Conservation (phyloP, 2,113 vertebrate species). For the Amblyopsis rosae region DNA sequence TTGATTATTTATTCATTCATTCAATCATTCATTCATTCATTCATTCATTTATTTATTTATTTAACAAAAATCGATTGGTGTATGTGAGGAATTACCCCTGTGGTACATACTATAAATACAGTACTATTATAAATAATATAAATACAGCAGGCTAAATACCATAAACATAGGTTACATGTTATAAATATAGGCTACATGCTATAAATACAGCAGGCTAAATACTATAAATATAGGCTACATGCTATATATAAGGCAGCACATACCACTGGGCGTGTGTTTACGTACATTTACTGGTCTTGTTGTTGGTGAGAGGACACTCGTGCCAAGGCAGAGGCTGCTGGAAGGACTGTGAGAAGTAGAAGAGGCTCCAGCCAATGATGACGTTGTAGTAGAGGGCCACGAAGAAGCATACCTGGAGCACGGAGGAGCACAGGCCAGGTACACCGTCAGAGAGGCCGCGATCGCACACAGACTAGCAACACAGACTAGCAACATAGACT, state of each 20-base stretch:
- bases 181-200: too few species aligned
- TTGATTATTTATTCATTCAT: too few species aligned
- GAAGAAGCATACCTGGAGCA: conserved; percentile 89
- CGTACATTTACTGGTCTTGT: conserved; percentile 84
- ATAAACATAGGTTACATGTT: too few species aligned
- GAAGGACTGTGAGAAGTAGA: conserved; percentile 98
- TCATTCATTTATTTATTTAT: too few species aligned
- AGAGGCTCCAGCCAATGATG: conserved; percentile 97
- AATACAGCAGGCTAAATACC: too few species aligned
- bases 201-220: background rate
- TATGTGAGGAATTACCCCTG: too few species aligned
- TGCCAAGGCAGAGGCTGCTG: conserved; percentile 95
- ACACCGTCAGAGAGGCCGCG: background rate
- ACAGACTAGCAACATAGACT: too few species aligned
- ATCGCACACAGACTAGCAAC: too few species aligned
- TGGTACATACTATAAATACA: too few species aligned
- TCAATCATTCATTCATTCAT: too few species aligned
- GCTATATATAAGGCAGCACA: background rate
- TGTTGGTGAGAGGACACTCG: conserved; percentile 93
- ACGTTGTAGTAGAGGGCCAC: conserved; percentile 98
- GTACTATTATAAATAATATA: too few species aligned
- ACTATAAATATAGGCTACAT: too few species aligned
- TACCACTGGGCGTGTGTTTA: conserved; percentile 50
- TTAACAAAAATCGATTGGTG: background rate
- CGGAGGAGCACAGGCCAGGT: conserved; percentile 19